phyloP scores from a whole-genome alignment of 1,140 invertebrate genomes.

The Camponotus vicinus region DNA sequence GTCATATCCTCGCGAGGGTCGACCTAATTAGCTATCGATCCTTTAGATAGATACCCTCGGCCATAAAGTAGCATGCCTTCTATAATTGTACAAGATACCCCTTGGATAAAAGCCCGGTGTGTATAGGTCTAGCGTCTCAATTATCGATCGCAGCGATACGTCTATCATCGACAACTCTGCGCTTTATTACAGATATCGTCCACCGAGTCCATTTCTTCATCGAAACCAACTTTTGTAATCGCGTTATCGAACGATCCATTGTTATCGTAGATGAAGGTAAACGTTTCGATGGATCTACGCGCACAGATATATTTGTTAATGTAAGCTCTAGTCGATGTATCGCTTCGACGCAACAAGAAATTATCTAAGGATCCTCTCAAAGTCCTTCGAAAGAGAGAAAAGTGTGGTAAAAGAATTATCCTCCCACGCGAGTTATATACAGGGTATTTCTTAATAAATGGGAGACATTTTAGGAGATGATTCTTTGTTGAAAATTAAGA shows the following conservation, averaged over 20 bases:
- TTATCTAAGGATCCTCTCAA: not conserved
- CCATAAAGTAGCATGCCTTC: conserved; percentile 63
- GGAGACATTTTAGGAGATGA: no score
- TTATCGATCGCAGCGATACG: conserved; percentile 65
- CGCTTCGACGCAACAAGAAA: not conserved
- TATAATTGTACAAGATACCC: conserved; percentile 68
- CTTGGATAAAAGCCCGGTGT: conserved; percentile 61
- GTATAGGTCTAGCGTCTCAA: conserved; percentile 63
- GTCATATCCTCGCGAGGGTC: conserved; percentile 63
- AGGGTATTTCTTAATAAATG: no score
- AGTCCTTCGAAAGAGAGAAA: conserved; percentile 44
- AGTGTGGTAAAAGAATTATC: conserved; percentile 57
- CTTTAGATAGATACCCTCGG: conserved; percentile 65
- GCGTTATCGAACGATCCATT: conserved; percentile 2
- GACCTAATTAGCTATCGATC: conserved; percentile 73
- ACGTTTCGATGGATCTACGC: not conserved
- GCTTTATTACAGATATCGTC: conserved; percentile 31
- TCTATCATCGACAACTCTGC: conserved; percentile 51
- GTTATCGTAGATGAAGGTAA: not conserved
- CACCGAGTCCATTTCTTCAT: conserved; percentile 20
- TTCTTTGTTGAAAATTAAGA: no score
- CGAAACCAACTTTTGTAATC: conserved; percentile 1
- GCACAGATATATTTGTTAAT: not conserved
- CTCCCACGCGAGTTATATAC: conserved; percentile 52
- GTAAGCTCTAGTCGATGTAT: not conserved